phyloP scores from a whole-genome alignment of 2,113 vertebrate genomes.

The Hemibates koningsi region DNA sequence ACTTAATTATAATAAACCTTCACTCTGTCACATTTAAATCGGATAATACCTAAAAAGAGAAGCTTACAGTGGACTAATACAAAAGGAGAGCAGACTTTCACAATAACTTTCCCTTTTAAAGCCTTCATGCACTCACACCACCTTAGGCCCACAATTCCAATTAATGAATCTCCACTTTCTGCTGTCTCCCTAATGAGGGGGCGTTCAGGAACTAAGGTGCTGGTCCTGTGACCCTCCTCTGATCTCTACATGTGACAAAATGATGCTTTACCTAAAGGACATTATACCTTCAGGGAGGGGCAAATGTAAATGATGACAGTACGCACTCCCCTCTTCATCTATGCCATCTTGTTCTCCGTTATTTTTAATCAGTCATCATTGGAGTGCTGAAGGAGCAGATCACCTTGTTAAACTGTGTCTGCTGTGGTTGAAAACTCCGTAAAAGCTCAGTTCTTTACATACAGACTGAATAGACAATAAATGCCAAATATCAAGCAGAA shows the following conservation, averaged over 20 bases:
- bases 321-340: neutral
- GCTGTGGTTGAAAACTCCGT: neutral
- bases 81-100: neutral
- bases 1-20: neutral
- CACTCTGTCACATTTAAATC: neutral
- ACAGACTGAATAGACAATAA: neutral
- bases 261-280: neutral
- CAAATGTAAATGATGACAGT: conserved; percentile 7
- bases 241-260: conserved; percentile 45
- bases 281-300: neutral
- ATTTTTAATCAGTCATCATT: neutral
- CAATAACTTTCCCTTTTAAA: conserved; percentile 24
- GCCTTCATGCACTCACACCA: neutral
- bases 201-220: neutral
- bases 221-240: conserved; percentile 8
- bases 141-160: conserved; percentile 30
- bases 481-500: neutral
- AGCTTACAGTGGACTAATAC: neutral
- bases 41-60: neutral
- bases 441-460: neutral
- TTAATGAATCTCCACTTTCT: conserved; percentile 4
- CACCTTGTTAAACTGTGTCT: neutral
- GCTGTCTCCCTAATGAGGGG: neutral
- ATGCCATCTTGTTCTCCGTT: neutral
- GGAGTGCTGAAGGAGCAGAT: neutral